These are phyloP conservation scores for Orchesella cincta DNA, from an alignment of 1,140 invertebrate species.

Conservation along the genomic window DNA sequence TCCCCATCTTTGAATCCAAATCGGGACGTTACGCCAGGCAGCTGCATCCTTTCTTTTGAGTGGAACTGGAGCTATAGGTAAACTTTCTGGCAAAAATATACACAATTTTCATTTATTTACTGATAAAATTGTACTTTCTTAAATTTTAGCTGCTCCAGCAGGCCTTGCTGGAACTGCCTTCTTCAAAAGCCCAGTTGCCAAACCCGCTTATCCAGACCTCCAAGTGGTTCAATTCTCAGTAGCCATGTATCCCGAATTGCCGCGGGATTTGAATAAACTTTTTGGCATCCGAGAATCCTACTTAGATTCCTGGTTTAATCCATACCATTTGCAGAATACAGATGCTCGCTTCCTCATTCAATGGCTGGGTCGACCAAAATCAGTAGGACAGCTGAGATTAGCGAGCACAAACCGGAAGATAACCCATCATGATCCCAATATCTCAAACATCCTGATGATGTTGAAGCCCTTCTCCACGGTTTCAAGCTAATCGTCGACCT, in stretches of 20 bases:
- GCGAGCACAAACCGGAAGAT: not conserved
- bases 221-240: conserved; percentile 1
- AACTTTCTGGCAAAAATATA: too few species aligned
- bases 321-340: not conserved
- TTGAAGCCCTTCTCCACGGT: not conserved
- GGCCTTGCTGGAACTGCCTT: conserved; percentile 15
- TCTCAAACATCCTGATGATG: not conserved
- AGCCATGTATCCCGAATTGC: not conserved
- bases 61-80: conserved; percentile 7
- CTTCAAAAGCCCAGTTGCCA: not conserved
- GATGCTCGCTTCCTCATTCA: not conserved
- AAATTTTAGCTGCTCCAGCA: conserved; percentile 3
- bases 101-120: too few species aligned
- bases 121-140: too few species aligned
- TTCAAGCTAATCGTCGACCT: not conserved
- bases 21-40: conserved; percentile 68
- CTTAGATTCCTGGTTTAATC: not conserved
- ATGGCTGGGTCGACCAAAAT: not conserved
- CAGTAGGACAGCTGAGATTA: not conserved
- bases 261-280: not conserved
- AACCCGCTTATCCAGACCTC: conserved; percentile 13
- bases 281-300: not conserved
- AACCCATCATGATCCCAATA: not conserved
- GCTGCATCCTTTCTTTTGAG: not conserved
- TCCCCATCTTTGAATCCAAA: conserved; percentile 56